Conservation (phyloP, 1,140 invertebrate species). For the Nephotettix cincticeps region DNA sequence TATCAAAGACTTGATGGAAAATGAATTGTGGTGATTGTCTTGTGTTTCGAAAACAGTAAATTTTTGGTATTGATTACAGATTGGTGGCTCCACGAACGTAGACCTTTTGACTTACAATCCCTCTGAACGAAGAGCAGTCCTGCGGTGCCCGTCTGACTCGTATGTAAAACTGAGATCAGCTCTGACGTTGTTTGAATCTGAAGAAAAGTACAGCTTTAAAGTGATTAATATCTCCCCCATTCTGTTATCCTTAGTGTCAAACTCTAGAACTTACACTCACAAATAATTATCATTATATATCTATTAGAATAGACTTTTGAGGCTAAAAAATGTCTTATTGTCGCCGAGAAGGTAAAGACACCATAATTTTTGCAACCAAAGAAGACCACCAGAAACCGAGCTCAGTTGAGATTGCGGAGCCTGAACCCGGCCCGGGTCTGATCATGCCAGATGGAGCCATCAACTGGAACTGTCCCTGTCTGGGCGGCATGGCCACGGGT, state of each 20-base stretch:
- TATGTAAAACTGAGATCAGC: conserved; percentile 58
- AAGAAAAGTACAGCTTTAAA: conserved; percentile 55
- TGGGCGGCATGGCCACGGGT: conserved; percentile 93
- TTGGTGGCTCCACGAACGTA: conserved; percentile 53
- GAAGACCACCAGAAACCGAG: conserved; percentile 76
- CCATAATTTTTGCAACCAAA: conserved; percentile 78
- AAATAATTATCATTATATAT: conserved; percentile 26
- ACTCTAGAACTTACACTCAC: conserved; percentile 47
- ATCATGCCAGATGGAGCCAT: conserved; percentile 87
- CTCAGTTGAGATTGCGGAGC: conserved; percentile 67
- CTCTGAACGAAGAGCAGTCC: conserved; percentile 49
- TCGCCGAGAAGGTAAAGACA: conserved; percentile 69
- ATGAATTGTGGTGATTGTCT: too few species aligned
- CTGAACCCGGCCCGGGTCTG: conserved; percentile 73
- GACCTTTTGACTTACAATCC: conserved; percentile 60
- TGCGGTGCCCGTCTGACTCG: conserved; percentile 55
- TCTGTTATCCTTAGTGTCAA: conserved; percentile 44
- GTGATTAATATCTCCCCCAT: conserved; percentile 55
- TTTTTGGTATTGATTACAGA: conserved; percentile 33
- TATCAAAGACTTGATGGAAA: too few species aligned
- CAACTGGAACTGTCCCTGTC: conserved; percentile 96
- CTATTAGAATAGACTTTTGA: neutral
- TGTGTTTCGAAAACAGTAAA: too few species aligned
- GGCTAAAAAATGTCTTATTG: conserved; percentile 48
- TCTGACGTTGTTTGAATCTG: conserved; percentile 55